Base-by-base conservation (phyloP, 2,888 invertebrate genomes). In the Protonemura montana region DNA sequence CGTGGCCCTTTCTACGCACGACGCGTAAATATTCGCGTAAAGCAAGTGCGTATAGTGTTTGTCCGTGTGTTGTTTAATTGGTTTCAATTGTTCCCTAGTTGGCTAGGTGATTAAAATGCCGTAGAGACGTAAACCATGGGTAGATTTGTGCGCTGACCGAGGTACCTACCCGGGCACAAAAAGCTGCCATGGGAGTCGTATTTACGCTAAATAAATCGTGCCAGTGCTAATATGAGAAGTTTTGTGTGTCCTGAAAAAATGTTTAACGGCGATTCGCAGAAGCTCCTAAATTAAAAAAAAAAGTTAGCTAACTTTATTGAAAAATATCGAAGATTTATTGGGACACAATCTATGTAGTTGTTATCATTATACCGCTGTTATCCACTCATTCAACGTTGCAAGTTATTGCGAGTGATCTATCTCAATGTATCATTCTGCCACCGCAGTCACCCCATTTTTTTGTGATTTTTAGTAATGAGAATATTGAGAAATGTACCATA, bases 51-150 rank as follows among this genome's bases (percentile, higher is more conserved):
- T 42, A 25, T 76, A 76, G 76, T 78, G 26, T 78, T 78, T 27
- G 78, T 2, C 26, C 26, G 1, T 25, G 78, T 26, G 26, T 10
- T 78, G 78, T 78, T 78, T 27, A 83, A 83, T 83, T 41, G 82
- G n/a, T 83, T 42, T 83, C 84, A 84, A 84, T 84, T 84, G 84
- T 84, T 84, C 84, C 84, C 84, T 84, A 84, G 84, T 84, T 84
- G 84, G 76, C 30, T 26, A 84, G 84, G 84, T 84, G 84, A 84
- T 84, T 84, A 84, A 76, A 59, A 84, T 16, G 59, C 84, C 84
- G 59, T 30, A 27, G 84, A 84, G 84, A 84, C 25, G 76, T 84
- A 83, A 83, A 41, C 82, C 82, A 83, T 83, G 10, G 82, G 29
- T 83, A 42, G 30, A 83, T 83, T 83, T 35, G 82, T 30, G 26